A percentile compares a stretch with the other conserved stretches of the same genome.
Evolutionary conservation across 2,888 invertebrate genomes (phyloP).

Genomic region (Cantharis rustica): DNA sequence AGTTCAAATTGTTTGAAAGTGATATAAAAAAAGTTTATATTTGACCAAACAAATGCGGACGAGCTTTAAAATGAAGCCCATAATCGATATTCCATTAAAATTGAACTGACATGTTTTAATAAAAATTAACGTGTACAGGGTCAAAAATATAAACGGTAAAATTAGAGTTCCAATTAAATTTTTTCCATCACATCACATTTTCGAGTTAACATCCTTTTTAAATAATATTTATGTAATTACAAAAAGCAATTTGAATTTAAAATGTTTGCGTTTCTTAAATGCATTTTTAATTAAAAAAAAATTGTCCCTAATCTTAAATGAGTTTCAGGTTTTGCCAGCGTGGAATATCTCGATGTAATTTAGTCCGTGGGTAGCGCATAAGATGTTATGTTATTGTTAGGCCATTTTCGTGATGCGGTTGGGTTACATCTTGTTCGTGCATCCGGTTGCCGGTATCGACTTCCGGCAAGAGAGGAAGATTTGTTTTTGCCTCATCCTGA

Average conservation of each 20-base stretch:
- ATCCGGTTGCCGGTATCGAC: conserved; percentile 26
- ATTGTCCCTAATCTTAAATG: background rate
- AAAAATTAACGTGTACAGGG: background rate
- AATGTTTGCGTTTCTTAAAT: background rate
- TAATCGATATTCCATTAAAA: background rate
- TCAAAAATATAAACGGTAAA: background rate
- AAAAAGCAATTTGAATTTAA: background rate
- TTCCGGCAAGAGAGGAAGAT: conserved; percentile 26
- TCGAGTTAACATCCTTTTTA: background rate
- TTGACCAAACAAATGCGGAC: background rate
- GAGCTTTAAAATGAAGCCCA: background rate
- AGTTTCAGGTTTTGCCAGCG: background rate
- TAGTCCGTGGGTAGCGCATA: conserved; percentile 11
- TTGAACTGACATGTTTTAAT: background rate
- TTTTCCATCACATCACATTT: background rate
- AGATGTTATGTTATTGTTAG: conserved; percentile 23
- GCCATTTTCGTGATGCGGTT: conserved; percentile 24
- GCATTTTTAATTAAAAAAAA: background rate
- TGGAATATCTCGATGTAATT: background rate
- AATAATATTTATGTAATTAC: background rate
- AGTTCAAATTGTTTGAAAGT: background rate
- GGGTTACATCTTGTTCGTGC: conserved; percentile 30
- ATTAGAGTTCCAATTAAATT: background rate
- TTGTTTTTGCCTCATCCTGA: conserved; percentile 21
- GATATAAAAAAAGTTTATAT: background rate